Conservation (phyloP, 2,113 vertebrate species). For the Nibea albiflora region DNA sequence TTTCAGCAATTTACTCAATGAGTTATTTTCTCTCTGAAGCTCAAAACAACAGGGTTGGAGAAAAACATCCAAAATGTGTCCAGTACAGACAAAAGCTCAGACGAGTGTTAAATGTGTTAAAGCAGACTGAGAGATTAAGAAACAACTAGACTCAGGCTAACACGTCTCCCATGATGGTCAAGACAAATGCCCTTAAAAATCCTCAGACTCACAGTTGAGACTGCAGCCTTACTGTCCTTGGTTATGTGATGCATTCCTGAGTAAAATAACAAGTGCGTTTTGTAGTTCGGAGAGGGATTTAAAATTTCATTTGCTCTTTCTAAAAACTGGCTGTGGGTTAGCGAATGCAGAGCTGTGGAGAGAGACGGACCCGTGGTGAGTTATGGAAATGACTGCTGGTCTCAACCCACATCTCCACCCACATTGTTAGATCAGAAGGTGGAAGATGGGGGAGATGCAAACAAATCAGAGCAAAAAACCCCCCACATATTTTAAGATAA, state of each 20-base stretch:
- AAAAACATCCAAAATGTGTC: no score
- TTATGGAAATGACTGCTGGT: background rate
- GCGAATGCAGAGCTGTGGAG: background rate
- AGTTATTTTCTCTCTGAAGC: no score
- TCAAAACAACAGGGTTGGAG: no score
- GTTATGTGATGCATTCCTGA: background rate
- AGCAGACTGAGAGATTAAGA: no score
- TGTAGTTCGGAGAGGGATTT: background rate
- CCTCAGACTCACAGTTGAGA: background rate
- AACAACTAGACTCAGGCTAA: no score
- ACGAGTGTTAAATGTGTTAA: no score
- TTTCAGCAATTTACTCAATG: no score
- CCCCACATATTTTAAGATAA: background rate
- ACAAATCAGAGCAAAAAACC: background rate
- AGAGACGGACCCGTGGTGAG: background rate
- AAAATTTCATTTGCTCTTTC: background rate
- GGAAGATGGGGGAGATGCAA: background rate
- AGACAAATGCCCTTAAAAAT: no score
- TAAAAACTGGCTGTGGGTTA: background rate
- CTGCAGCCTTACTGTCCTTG: background rate
- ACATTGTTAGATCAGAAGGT: background rate
- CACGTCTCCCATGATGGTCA: no score
- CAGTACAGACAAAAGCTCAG: no score
- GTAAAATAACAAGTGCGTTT: background rate
- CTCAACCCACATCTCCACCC: background rate